A percentile compares a stretch with the other conserved stretches of the same genome.
These are phyloP conservation scores for Penaeus japonicus DNA, from an alignment of 1,140 invertebrate species.

Conservation along the genomic window DNA sequence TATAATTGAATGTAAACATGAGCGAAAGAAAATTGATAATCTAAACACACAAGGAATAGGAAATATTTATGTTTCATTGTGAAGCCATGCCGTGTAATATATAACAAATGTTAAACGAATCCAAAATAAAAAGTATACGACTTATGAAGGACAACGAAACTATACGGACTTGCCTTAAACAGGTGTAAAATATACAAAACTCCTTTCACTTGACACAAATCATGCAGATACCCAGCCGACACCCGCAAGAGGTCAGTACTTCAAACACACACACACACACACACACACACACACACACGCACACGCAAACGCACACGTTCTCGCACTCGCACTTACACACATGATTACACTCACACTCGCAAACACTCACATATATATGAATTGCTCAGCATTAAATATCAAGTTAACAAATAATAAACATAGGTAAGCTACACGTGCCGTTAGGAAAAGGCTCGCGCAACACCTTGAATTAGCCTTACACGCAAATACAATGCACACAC, in stretches of 20 bases:
- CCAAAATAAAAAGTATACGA: no score
- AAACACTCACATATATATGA: neutral
- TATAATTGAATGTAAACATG: no score
- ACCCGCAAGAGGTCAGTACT: neutral
- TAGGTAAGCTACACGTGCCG: neutral
- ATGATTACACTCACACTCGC: slow-evolving; percentile 1
- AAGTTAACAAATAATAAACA: neutral
- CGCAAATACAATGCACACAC: no score
- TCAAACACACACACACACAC: slow-evolving; percentile 7
- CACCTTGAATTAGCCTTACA: no score
- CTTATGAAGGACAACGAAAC: no score
- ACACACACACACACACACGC: neutral
- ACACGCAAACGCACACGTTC: neutral
- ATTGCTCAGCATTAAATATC: no score
- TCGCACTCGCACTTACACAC: neutral
- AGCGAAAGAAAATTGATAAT: no score
- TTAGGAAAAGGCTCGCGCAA: neutral
- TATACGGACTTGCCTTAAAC: no score
- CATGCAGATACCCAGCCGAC: neutral
- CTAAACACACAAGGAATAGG: no score
- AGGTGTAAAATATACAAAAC: neutral
- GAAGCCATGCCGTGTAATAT: no score
- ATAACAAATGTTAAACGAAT: no score
- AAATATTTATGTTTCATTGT: no score
- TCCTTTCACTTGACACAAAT: neutral